Evolutionary conservation across 2,113 vertebrate genomes (phyloP), one percentile per base, ranked within the genome.

Genomic region (Machaerirhynchus nigripectus): DNA sequence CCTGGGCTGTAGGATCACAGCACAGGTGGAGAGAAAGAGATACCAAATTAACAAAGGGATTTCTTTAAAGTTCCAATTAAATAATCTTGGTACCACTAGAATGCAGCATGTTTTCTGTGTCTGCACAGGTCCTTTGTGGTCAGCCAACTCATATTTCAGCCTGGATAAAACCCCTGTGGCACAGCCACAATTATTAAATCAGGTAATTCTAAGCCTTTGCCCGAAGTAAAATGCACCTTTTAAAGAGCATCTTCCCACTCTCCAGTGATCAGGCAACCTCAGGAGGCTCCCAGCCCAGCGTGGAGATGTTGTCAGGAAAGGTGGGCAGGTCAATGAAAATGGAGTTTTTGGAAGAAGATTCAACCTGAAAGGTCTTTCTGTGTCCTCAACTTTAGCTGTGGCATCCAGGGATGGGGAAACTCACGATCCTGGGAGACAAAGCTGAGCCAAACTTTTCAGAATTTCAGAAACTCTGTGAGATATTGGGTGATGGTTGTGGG

Each of bases 371-470:
- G 26, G 16, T 63, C 56, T 27, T 5, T 67, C 8, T 33, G 20
- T 33, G 50, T 70, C 20, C 11, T 87, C 47, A 70, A 2, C 4
- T 70, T 77, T 1, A 67, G 16, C 30, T 55, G 13, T 61, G 24
- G 5, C 5, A 2, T 7, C 6, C 26, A 42, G 15, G 4, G 3
- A 12, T 3, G 4, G n/a, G 40, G 17, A 70, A 87, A 35, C 7
- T 47, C 35, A 8, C 13, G 30, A 21, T 65, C 20, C 27, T 23
- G 33, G 10, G 42, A 91, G 27, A 8, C 17, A 81, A 46, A 78
- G 24, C 28, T 78, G 35, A 39, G 37, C 5, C 20, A 85, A 61
- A 3, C 18, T 35, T 50, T 28, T 67, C 12, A 59, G 57, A 71
- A 31, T 42, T 74, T 79, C 79, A 49, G 46, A 49, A 95, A 52